Evolutionary conservation across 30 jellyfish, hydroid and myxozoan genomes (phyloP).

Genomic region (Nemopilema nomurai): DNA sequence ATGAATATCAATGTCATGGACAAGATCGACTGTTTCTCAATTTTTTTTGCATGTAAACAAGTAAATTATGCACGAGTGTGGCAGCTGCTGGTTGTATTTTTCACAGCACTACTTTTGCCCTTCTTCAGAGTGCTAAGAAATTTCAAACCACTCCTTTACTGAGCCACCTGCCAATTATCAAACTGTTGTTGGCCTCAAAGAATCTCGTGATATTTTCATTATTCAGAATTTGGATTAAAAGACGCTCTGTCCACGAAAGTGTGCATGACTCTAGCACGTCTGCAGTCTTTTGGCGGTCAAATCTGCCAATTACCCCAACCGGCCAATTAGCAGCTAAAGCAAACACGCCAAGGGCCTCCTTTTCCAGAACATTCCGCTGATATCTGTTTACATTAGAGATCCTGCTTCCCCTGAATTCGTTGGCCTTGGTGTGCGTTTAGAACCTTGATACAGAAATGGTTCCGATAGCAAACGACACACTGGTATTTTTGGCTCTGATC

Average conservation of each 20-base stretch:
- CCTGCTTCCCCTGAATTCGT: too few species aligned
- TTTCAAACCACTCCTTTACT: background rate
- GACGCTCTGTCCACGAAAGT: background rate
- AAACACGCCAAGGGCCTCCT: background rate
- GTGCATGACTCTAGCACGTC: background rate
- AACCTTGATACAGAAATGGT: too few species aligned
- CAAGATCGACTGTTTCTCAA: background rate
- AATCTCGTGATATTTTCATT: background rate
- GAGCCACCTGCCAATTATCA: too few species aligned
- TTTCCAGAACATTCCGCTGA: background rate
- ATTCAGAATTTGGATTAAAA: background rate
- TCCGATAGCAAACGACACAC: too few species aligned
- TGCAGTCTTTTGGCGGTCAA: background rate
- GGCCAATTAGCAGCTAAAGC: background rate
- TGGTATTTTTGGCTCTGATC: too few species aligned
- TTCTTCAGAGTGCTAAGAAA: too few species aligned
- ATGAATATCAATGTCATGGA: background rate
- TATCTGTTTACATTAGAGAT: too few species aligned
- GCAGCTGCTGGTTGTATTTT: background rate
- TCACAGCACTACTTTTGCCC: background rate
- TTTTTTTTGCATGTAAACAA: background rate
- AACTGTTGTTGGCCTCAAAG: background rate
- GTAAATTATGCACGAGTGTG: background rate
- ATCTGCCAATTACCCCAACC: background rate
- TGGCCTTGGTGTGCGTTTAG: too few species aligned